Conservation (phyloP, 2,888 invertebrate genomes). For the Lasioglossum pauxillum region DNA sequence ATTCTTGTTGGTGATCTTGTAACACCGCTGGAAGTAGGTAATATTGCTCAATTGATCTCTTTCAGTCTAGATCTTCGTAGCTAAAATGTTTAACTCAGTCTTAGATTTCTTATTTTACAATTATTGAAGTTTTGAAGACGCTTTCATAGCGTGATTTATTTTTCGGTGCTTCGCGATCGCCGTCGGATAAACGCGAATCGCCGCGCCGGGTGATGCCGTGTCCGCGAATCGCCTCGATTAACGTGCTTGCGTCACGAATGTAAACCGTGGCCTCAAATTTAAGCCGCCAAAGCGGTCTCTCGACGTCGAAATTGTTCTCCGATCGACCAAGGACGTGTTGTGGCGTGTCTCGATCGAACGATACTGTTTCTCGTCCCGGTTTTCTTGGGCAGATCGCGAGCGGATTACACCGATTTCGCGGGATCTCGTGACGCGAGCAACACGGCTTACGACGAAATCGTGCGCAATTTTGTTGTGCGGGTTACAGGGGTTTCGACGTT, state of each 20-base stretch:
- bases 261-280: constrained; percentile 66
- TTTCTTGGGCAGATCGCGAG: constrained; percentile 2
- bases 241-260: constrained; percentile 70
- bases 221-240: constrained; percentile 47
- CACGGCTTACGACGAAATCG: background rate
- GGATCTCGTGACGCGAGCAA: background rate
- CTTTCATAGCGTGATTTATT: background rate
- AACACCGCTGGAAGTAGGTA: background rate
- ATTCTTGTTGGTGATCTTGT: background rate
- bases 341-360: constrained; percentile 6
- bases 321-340: constrained; percentile 38
- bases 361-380: background rate
- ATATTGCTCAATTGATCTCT: background rate
- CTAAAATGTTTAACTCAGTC: background rate
- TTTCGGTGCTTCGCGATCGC: background rate
- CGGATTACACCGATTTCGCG: constrained; percentile 7
- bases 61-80: too few relatives aligned
- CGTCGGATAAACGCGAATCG: background rate
- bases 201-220: constrained; percentile 22
- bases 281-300: constrained; percentile 45
- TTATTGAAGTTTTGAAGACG: background rate
- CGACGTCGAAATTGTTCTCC: constrained; percentile 34
- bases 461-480: constrained; percentile 12
- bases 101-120: background rate
- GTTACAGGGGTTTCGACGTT: background rate